Conservation (phyloP, 1,140 invertebrate genomes). For the Temnothorax longispinosus region DNA sequence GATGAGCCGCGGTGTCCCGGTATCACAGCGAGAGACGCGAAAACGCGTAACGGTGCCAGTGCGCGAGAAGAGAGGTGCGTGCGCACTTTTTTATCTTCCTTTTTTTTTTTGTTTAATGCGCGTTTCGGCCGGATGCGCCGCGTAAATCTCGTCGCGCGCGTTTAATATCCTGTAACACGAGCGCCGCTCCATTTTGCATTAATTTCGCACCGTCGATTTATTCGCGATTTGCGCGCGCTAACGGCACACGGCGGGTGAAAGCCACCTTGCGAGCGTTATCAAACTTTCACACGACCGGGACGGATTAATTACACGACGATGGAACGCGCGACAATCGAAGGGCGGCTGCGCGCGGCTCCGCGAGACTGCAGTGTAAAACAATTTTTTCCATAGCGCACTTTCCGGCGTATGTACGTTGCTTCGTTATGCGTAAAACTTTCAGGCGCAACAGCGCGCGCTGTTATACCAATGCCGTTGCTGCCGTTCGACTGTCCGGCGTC, state of each 20-base stretch:
- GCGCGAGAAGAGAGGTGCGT: background rate
- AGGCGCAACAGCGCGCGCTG: slow-evolving; percentile 1
- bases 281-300: slow-evolving; percentile 55
- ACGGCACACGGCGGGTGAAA: background rate
- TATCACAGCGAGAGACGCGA: slow-evolving; percentile 9
- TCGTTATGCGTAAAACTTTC: slow-evolving; percentile 47
- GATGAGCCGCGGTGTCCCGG: background rate
- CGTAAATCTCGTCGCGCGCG: slow-evolving; percentile 47
- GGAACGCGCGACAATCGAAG: slow-evolving; percentile 25
- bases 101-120: slow-evolving; percentile 35
- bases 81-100: background rate
- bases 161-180: slow-evolving; percentile 55
- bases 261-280: slow-evolving; percentile 50
- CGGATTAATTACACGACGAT: slow-evolving; percentile 54
- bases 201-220: slow-evolving; percentile 53
- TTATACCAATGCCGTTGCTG: background rate
- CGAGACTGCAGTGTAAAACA: slow-evolving; percentile 29
- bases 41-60: background rate
- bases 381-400: slow-evolving; percentile 8
- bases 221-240: slow-evolving; percentile 55
- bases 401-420: background rate
- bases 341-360: background rate
- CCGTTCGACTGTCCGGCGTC: slow-evolving; percentile 39
- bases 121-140: slow-evolving; percentile 30
- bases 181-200: slow-evolving; percentile 53